Percentiles rank a stretch among this genome's conserved stretches.
Conservation (phyloP, 2,888 invertebrate species). For the Macaria notata region DNA sequence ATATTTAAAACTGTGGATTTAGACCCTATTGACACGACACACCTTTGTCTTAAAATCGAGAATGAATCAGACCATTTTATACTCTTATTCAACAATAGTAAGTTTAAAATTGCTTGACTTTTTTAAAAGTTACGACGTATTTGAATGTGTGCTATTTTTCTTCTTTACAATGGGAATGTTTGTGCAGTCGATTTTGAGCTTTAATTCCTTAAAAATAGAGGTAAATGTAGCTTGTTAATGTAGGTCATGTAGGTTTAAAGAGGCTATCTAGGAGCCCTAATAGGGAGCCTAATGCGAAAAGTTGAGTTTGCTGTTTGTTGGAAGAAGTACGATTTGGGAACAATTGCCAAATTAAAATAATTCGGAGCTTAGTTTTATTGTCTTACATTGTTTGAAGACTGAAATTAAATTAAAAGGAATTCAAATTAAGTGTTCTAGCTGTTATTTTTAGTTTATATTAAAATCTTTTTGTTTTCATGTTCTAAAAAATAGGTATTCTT, state of each 20-base stretch:
- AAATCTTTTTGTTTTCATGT: too few relatives aligned
- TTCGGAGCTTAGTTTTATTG: background rate
- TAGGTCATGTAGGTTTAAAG: constrained; percentile 6
- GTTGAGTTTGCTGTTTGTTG: constrained; percentile 18
- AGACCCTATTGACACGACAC: too few relatives aligned
- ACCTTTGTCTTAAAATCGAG: too few relatives aligned
- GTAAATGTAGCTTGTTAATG: background rate
- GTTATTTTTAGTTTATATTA: too few relatives aligned
- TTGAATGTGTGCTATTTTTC: background rate
- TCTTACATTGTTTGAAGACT: too few relatives aligned
- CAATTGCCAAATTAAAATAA: constrained; percentile 11
- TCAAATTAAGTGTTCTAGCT: too few relatives aligned
- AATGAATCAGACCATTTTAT: too few relatives aligned
- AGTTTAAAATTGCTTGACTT: too few relatives aligned
- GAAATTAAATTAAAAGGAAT: background rate
- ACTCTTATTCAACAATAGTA: too few relatives aligned
- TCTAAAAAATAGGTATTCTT: too few relatives aligned
- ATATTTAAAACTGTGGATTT: too few relatives aligned
- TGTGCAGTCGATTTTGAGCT: background rate
- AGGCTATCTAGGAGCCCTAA: constrained; percentile 13
- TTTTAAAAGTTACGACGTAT: too few relatives aligned
- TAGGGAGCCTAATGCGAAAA: constrained; percentile 23
- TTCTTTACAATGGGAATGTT: background rate
- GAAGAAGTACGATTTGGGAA: constrained; percentile 10
- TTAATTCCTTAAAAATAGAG: background rate